A percentile compares a stretch with the other conserved stretches of the same genome.
Evolutionary conservation across 2,797 vertebrate species (phyloP).

Genomic region (Acrossocheilus wenchowensis): DNA sequence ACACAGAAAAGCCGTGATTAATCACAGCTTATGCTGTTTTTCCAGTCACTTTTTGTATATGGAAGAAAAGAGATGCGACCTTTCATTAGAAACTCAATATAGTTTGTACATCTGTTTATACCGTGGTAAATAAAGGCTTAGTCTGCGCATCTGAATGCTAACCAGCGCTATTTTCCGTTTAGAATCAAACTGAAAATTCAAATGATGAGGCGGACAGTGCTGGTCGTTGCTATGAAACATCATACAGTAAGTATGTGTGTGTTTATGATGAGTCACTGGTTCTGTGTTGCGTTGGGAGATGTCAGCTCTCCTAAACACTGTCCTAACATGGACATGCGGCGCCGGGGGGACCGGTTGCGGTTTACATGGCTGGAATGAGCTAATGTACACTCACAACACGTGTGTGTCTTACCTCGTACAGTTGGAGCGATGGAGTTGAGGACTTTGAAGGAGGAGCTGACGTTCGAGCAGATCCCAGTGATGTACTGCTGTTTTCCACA

Average conservation of each 20-base stretch:
- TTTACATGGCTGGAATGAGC: constrained; percentile 76
- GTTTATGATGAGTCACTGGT: constrained; percentile 61
- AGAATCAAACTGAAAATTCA: not conserved
- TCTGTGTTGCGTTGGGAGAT: constrained; percentile 62
- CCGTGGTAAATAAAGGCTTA: not conserved
- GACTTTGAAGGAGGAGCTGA: constrained; percentile 91
- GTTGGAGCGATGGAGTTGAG: constrained; percentile 87
- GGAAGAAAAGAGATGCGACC: not conserved
- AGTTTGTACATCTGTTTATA: not conserved
- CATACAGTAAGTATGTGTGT: constrained; percentile 24
- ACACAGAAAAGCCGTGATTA: not conserved
- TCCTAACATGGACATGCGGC: constrained; percentile 87
- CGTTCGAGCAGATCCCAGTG: constrained; percentile 93
- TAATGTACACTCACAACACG: constrained; percentile 70
- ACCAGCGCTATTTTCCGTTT: not conserved
- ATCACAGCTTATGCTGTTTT: not conserved
- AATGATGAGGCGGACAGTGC: not conserved
- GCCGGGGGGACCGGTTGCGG: constrained; percentile 68
- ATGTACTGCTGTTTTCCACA: constrained; percentile 93
- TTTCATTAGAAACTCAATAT: not conserved
- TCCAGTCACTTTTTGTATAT: not conserved
- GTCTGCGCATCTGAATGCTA: not conserved
- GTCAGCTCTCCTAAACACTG: constrained; percentile 74
- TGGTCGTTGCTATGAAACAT: not conserved
- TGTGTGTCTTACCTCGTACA: constrained; percentile 78